Conservation (phyloP, 2,113 vertebrate genomes). For the Nerophis lumbriciformis region DNA sequence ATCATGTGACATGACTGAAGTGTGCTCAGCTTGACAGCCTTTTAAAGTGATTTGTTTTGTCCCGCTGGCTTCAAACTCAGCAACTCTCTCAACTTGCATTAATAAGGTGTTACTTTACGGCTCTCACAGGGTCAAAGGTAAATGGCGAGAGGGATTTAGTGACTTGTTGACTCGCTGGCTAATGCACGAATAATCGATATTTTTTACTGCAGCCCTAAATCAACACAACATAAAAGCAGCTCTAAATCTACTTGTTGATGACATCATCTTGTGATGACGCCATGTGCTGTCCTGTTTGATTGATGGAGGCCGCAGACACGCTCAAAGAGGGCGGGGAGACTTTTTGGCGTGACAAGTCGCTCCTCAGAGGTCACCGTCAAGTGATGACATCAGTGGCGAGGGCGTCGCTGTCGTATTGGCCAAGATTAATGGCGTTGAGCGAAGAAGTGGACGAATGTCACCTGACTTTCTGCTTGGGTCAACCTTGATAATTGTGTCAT, state of each 20-base stretch:
- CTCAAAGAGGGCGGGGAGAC: not conserved
- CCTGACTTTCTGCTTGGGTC: no score
- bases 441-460: not conserved
- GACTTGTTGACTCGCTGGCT: slow-evolving; percentile 9
- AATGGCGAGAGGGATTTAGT: slow-evolving; percentile 18
- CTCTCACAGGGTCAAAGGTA: slow-evolving; percentile 29
- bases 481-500: no score
- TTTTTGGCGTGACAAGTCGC: not conserved
- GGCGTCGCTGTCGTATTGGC: no score
- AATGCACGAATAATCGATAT: slow-evolving; percentile 22
- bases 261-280: not conserved
- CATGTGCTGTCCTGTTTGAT: slow-evolving; percentile 2
- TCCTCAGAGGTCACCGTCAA: not conserved
- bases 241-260: slow-evolving; percentile 9
- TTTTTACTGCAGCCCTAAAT: slow-evolving; percentile 11
- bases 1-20: no score
- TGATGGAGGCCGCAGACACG: not conserved
- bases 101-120: slow-evolving; percentile 44
- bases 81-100: slow-evolving; percentile 51
- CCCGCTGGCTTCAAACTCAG: slow-evolving; percentile 42
- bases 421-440: not conserved
- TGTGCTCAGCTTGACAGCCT: not conserved
- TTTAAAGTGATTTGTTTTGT: slow-evolving; percentile 4
- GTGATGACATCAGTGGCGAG: slow-evolving; percentile 2
- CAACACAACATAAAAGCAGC: not conserved